phyloP scores from a whole-genome alignment of 2,797 vertebrate species.

The Pipistrellus pipistrellus region DNA sequence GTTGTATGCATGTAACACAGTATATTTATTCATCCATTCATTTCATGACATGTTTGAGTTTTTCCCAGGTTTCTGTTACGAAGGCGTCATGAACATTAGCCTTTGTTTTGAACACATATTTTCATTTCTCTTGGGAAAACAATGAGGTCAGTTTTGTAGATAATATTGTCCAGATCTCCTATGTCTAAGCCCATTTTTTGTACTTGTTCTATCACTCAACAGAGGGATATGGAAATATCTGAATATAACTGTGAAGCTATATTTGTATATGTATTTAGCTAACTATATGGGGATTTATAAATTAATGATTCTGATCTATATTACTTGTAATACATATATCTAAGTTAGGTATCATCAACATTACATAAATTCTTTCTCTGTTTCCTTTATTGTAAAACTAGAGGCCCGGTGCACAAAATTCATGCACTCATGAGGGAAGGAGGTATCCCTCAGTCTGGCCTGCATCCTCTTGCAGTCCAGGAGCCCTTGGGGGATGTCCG shows the following conservation, averaged over 20 bases:
- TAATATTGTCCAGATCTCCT: background rate
- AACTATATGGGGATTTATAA: background rate
- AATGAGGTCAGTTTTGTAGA: background rate
- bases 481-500: no score
- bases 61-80: background rate
- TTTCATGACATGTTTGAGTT: background rate
- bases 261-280: background rate
- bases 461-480: no score
- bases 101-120: background rate
- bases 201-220: background rate
- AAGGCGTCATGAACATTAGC: background rate
- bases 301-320: background rate
- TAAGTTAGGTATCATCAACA: background rate
- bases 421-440: rapidly evolving
- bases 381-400: background rate
- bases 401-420: no score
- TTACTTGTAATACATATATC: slow-evolving; percentile 54
- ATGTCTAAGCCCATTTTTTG: background rate
- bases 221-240: background rate
- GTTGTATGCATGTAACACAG: background rate
- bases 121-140: background rate
- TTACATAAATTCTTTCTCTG: background rate
- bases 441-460: no score
- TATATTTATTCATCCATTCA: background rate
- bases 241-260: background rate